Percentiles rank a stretch among this genome's conserved stretches.
Evolutionary conservation across 2,797 vertebrate species (phyloP).

Genomic region (Lindbergichthys nudifrons): DNA sequence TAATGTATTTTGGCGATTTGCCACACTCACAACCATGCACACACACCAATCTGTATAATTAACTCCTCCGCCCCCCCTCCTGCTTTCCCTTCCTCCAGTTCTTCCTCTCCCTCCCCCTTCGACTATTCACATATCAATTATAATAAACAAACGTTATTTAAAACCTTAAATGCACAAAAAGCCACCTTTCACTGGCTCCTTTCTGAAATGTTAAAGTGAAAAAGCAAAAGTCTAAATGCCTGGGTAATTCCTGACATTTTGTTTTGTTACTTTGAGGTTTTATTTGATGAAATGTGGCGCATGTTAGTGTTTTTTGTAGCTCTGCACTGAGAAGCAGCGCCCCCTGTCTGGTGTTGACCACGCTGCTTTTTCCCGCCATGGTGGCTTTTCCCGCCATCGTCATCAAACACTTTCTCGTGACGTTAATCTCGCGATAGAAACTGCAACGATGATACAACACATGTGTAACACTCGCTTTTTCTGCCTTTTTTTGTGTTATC

Average conservation of each 20-base stretch:
- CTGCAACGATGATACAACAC: neutral
- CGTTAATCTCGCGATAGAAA: conserved; percentile 63
- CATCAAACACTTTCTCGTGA: conserved; percentile 49
- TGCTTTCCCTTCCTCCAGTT: conserved; percentile 22
- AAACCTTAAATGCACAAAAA: neutral
- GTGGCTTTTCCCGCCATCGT: conserved; percentile 80
- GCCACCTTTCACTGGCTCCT: no score
- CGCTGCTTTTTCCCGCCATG: conserved; percentile 79
- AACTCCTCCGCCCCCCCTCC: conserved; percentile 44
- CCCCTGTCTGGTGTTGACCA: conserved; percentile 59
- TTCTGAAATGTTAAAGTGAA: neutral
- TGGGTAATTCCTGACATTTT: neutral
- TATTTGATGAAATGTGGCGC: conserved; percentile 39
- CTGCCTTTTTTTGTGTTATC: neutral
- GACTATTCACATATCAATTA: conserved; percentile 11
- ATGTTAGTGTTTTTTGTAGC: conserved; percentile 28
- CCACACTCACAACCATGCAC: conserved; percentile 41
- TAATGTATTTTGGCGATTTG: conserved; percentile 1
- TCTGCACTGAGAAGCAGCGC: conserved; percentile 55
- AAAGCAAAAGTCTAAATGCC: rapidly evolving
- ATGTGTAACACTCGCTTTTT: neutral
- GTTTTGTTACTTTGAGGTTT: neutral
- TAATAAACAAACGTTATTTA: conserved; percentile 23
- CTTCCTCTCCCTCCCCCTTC: conserved; percentile 51
- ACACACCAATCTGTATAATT: conserved; percentile 63